Base-by-base conservation (phyloP, 2,888 invertebrate genomes). In the Caenorhabditis sp. region DNA sequence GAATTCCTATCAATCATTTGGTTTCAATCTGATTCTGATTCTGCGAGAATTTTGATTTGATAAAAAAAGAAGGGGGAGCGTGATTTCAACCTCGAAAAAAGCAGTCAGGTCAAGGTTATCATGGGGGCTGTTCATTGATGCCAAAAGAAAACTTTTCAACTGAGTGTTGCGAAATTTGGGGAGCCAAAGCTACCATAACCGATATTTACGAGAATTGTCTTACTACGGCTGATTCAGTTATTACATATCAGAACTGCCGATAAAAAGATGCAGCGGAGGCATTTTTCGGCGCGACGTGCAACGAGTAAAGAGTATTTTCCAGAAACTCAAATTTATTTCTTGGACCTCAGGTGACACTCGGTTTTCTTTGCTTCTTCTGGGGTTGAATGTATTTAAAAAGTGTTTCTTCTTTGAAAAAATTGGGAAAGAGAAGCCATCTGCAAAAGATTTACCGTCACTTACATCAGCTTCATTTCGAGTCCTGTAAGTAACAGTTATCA, bases 101-200 rank as follows among this genome's bases (percentile, higher is more conserved):
- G 44, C n/a, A n/a, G 51, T 58, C 58, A 19, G 72, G 61, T 73
- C 49, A 73, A 73, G 61, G 69, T 54, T 68, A 7, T 59, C 10
- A 8, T n/a, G 59, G 19, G 35, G 35, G 16, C n/a, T 63, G 63
- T 63, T 44, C 28, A 63, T 26, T 63, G 44, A 63, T 63, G 44
- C 10, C 14, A 16, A 28, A 16, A 47, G 8, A n/a, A 8, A 24
- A 44, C 16, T 5, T 28, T 41, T 12, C 12, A 6, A 63, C 24
- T 44, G 7, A 26, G 28, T 26, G 44, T 28, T 26, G 44, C 26
- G 54, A 54, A 44, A 63, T 16, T 10, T 26, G 12, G 24, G 59
- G 35, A 59, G 41, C 38, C 41, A 41, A 54, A 24, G 14, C 54
- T 54, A 26, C 54, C 54, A 26, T 54, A 54, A 26, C 26, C 7